Evolutionary conservation across 2,888 invertebrate species (phyloP), one percentile per base, ranked within the genome.

Genomic region (Gerris lacustris): DNA sequence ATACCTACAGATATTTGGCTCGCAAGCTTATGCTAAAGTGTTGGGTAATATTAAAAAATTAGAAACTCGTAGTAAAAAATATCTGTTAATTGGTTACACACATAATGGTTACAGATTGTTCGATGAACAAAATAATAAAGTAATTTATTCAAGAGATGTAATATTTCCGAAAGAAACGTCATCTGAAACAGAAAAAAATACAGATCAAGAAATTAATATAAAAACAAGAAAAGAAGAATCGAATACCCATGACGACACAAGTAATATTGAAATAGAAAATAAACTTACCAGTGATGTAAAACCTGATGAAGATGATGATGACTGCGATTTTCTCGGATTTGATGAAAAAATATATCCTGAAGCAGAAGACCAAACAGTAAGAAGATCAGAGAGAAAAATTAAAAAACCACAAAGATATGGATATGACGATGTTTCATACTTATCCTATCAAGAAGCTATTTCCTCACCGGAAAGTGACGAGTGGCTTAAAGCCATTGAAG

Each of bases 401-500:
- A 11, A 67, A 45, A 18, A 67, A 55, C 55, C 55, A 55, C 55
- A 55, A 55, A 55, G 55, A 55, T 55, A 15, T 55, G 55, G 55
- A 2, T 45, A n/a, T 45, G n/a, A n/a, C n/a, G 44, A 44, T 1
- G n/a, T n/a, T 9, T 45, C 15, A 9, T 15, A 15, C 15, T 45
- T 55, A 55, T 68, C 69, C 18, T 73, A 72, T 67, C 11, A 45
- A 44, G 75, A 73, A 72, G 73, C 66, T 70, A 72, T 67, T 6
- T 67, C 69, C 5, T 11, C 69, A 18, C 15, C 45, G 9, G 70
- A 74, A 9, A 68, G 43, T 62, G 45, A 71, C 15, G 18, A 74
- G 44, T 75, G 74, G 75, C 67, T 67, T 11, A 47, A 47, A 71
- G 73, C 74, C 7, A 75, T 77, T 67, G 72, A 75, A 5, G 74